Conservation (phyloP, 2,888 invertebrate species). For the Plebejus melissa region DNA sequence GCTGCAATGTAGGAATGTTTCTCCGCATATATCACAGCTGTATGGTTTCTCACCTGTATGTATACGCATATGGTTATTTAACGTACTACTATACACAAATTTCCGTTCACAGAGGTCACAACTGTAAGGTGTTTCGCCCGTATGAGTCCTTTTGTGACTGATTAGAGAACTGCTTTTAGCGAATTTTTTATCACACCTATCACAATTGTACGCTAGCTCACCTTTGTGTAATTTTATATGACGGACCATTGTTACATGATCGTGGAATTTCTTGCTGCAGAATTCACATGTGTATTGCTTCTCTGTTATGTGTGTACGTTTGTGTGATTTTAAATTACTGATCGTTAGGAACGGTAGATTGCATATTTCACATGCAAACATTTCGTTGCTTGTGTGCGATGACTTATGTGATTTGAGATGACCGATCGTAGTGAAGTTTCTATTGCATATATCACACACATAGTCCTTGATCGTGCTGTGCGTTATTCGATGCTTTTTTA, state of each 20-base stretch:
- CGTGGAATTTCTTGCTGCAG: constrained; percentile 5
- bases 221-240: constrained; percentile 9
- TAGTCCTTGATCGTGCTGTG: neutral
- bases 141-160: constrained; percentile 4
- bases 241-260: neutral
- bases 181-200: neutral
- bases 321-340: neutral
- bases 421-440: neutral
- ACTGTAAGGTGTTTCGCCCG: neutral
- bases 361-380: constrained; percentile 6
- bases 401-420: constrained; percentile 3
- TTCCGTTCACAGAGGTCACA: constrained; percentile 9
- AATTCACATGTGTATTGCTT: constrained; percentile 3
- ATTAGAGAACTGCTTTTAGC: neutral
- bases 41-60: constrained; percentile 17
- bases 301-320: neutral
- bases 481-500: constrained; percentile 8
- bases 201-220: neutral
- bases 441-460: constrained; percentile 17
- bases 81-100: neutral
- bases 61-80: constrained; percentile 1
- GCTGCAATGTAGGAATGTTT: constrained; percentile 11
- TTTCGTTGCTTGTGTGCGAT: neutral
- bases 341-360: neutral
- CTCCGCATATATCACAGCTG: constrained; percentile 19